phyloP scores from a whole-genome alignment of 2,888 invertebrate species.

The Margaritifera margaritifera region DNA sequence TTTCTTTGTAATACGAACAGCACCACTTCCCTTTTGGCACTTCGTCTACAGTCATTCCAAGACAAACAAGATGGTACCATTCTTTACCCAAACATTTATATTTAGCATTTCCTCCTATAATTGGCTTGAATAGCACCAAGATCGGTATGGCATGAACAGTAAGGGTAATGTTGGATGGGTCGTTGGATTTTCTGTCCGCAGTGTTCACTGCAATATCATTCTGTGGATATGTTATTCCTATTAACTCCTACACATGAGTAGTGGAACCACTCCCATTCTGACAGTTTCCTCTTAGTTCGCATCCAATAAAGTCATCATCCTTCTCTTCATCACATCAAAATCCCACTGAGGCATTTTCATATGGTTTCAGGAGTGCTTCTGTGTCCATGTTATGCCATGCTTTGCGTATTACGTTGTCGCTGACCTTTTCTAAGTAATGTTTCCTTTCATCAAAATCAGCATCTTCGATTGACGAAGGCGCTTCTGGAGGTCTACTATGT shows the following conservation, averaged over 20 bases:
- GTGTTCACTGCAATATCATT: too few relatives aligned
- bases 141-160: constrained; percentile 12
- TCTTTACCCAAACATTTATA: constrained; percentile 14
- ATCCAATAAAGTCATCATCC: too few relatives aligned
- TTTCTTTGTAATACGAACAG: too few relatives aligned
- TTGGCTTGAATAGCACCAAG: constrained; percentile 22
- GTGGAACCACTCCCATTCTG: too few relatives aligned
- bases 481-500: constrained; percentile 7
- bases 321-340: too few relatives aligned
- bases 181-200: too few relatives aligned
- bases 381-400: constrained; percentile 15
- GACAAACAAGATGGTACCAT: too few relatives aligned
- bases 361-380: constrained; percentile 3
- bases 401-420: constrained; percentile 5
- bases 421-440: constrained; percentile 8
- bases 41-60: too few relatives aligned
- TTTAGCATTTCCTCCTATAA: constrained; percentile 31
- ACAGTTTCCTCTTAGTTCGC: too few relatives aligned
- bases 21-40: too few relatives aligned
- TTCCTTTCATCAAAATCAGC: background rate
- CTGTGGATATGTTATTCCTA: too few relatives aligned
- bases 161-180: constrained; percentile 25
- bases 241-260: too few relatives aligned
- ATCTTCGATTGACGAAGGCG: constrained; percentile 10
- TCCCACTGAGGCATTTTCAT: constrained; percentile 2